Evolutionary conservation across 2,113 vertebrate genomes (phyloP).

Genomic region (Corvus moneduloides): DNA sequence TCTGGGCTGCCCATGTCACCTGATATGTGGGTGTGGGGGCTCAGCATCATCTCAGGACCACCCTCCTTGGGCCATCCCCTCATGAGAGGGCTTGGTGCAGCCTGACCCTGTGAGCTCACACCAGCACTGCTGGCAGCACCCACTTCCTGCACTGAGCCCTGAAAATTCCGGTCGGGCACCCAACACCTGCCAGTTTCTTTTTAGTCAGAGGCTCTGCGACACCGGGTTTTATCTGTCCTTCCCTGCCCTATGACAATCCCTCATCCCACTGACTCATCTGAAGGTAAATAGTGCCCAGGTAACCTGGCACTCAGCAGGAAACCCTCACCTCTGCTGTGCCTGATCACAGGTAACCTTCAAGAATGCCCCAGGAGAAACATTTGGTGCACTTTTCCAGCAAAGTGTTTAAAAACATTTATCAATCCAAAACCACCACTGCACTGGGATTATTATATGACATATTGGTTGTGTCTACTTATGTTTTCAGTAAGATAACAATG

Average conservation of each 20-base stretch:
- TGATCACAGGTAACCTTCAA: background rate
- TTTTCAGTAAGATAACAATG: background rate
- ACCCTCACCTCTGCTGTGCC: background rate
- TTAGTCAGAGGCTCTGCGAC: background rate
- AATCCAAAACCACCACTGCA: background rate
- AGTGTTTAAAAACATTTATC: background rate
- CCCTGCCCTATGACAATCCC: background rate
- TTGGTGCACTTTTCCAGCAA: background rate
- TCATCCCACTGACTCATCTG: background rate
- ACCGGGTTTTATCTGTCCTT: background rate
- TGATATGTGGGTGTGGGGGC: background rate
- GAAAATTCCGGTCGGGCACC: background rate
- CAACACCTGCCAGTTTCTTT: background rate
- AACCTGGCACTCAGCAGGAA: background rate
- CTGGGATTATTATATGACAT: background rate
- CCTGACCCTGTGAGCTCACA: fast-evolving
- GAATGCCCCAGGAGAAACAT: background rate
- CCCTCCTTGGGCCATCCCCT: background rate
- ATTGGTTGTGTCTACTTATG: background rate
- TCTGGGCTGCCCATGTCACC: background rate
- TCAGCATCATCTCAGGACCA: background rate
- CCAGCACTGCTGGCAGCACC: background rate
- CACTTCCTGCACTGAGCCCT: background rate
- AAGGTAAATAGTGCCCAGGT: background rate
- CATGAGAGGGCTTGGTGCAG: fast-evolving